These are phyloP conservation scores for Fulmarus glacialis DNA, from an alignment of 2,113 vertebrate genomes.

Conservation along the genomic window DNA sequence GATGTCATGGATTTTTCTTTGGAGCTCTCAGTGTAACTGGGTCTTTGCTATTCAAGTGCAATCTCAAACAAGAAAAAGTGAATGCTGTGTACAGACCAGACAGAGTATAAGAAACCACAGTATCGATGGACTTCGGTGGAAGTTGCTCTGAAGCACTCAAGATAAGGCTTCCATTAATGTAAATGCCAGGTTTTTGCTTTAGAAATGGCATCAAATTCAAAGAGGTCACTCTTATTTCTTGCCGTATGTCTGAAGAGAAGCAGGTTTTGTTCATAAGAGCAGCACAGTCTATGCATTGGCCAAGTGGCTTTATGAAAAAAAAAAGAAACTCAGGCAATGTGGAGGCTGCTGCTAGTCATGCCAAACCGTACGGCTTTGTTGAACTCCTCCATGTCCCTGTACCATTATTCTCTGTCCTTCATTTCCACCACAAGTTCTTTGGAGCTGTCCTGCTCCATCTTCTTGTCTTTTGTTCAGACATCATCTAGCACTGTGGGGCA, in stretches of 20 bases:
- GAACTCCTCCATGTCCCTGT: background rate
- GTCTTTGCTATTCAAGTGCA: background rate
- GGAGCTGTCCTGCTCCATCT: background rate
- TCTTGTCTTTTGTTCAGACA: background rate
- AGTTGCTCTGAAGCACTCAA: background rate
- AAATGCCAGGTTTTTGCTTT: background rate
- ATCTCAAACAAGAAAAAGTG: background rate
- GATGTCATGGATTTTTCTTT: background rate
- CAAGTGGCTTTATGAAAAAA: background rate
- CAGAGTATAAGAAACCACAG: background rate
- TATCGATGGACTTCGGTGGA: background rate
- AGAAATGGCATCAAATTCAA: background rate
- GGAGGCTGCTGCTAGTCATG: background rate
- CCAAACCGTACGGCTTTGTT: background rate
- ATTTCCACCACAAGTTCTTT: background rate
- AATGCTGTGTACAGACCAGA: background rate
- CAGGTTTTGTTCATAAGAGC: background rate
- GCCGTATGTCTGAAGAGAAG: background rate
- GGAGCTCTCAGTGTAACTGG: background rate
- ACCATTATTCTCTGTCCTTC: background rate
- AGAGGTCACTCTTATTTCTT: background rate
- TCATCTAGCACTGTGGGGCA: background rate
- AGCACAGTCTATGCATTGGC: background rate
- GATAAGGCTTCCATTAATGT: background rate
- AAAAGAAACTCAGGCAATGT: background rate